A percentile compares a stretch with the other conserved stretches of the same genome.
These are phyloP conservation scores for Sceliomorpha sp. DNA, from an alignment of 2,888 invertebrate genomes.

Conservation along the genomic window DNA sequence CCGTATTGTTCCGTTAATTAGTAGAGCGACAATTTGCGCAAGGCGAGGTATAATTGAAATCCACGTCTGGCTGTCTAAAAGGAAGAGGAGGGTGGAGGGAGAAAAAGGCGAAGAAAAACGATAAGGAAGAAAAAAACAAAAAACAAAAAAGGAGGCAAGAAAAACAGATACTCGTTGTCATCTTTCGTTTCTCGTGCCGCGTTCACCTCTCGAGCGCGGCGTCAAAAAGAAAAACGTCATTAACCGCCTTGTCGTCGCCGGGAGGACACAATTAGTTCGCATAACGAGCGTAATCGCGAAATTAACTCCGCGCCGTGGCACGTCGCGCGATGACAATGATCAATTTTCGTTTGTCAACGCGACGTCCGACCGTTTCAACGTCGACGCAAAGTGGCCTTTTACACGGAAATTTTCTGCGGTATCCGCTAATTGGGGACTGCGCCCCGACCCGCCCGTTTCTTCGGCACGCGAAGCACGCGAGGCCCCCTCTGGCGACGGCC, in stretches of 20 bases:
- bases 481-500: conserved; percentile 16
- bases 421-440: conserved; percentile 64
- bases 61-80: no score
- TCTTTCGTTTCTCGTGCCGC: neutral
- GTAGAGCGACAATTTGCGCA: no score
- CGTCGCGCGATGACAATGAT: conserved; percentile 21
- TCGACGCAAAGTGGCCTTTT: conserved; percentile 39
- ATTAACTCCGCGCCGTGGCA: conserved; percentile 6
- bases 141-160: neutral
- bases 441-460: conserved; percentile 49
- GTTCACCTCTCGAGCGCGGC: neutral
- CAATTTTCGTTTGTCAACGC: conserved; percentile 35
- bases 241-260: conserved; percentile 10
- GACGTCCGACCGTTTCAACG: conserved; percentile 24
- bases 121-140: no score
- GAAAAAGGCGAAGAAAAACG: no score
- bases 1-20: no score
- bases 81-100: no score
- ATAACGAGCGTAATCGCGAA: conserved; percentile 30
- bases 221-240: conserved; percentile 5
- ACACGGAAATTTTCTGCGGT: conserved; percentile 62
- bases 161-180: neutral
- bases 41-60: no score
- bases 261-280: conserved; percentile 25
- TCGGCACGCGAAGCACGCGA: conserved; percentile 57